These are phyloP conservation scores for Thamnophis sirtalis DNA, from an alignment of 2,113 vertebrate genomes.

Conservation along the genomic window DNA sequence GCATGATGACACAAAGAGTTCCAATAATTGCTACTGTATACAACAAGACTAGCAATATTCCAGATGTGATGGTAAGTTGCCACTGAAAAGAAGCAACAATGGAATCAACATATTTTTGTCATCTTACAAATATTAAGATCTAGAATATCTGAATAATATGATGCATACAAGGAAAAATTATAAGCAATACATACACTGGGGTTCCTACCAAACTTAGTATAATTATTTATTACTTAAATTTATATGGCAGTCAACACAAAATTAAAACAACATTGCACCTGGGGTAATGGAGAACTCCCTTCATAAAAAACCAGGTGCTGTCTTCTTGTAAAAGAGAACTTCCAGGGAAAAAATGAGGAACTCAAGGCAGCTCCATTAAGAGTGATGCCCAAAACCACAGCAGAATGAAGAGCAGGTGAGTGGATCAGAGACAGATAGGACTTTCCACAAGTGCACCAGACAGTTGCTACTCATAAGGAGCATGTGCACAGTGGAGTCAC, in stretches of 20 bases:
- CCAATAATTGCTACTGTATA: constrained; percentile 68
- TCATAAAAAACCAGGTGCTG: neutral
- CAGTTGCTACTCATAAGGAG: neutral
- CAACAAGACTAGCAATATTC: constrained; percentile 59
- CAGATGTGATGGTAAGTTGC: constrained; percentile 74
- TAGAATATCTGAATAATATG: neutral
- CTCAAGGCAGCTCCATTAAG: neutral
- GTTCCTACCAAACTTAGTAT: neutral
- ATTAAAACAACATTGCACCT: neutral
- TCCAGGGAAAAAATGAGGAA: neutral
- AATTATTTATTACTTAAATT: neutral
- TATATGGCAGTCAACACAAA: neutral
- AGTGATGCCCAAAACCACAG: neutral
- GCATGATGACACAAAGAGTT: constrained; percentile 69
- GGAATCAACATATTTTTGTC: neutral
- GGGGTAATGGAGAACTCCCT: neutral
- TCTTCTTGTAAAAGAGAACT: neutral
- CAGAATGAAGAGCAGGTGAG: neutral
- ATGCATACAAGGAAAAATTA: neutral
- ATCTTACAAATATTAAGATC: neutral
- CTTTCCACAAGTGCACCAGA: neutral
- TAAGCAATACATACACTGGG: neutral
- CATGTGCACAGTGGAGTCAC: neutral
- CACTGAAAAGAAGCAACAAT: constrained; percentile 57
- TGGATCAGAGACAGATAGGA: neutral